Evolutionary conservation across 2,888 invertebrate genomes (phyloP).

Genomic region (Lasioglossum vierecki): DNA sequence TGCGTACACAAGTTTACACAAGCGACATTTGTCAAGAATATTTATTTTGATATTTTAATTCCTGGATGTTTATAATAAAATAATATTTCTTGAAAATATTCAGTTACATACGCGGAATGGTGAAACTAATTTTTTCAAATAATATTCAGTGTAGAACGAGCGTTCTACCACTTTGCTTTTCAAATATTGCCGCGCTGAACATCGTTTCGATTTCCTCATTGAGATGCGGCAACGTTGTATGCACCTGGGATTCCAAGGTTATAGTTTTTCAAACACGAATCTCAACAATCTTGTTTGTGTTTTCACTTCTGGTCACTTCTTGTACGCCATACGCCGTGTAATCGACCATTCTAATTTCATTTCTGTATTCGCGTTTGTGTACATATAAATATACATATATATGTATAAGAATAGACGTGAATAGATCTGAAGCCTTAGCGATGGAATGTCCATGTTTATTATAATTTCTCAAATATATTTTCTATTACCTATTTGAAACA

Average conservation of each 20-base stretch:
- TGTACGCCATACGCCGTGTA: neutral
- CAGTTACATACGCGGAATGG: neutral
- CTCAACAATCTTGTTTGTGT: no score
- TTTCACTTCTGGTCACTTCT: neutral
- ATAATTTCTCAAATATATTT: constrained; percentile 17
- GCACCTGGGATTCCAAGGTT: neutral
- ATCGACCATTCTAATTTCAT: constrained; percentile 21
- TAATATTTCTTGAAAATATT: neutral
- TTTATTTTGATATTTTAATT: neutral
- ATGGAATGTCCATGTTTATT: constrained; percentile 34
- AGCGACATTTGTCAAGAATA: neutral
- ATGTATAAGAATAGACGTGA: constrained; percentile 21
- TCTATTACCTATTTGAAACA: constrained; percentile 21
- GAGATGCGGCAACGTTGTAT: neutral
- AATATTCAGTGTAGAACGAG: neutral
- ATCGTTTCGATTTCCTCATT: neutral
- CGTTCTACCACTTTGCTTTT: neutral
- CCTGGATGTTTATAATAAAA: neutral
- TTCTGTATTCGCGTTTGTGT: constrained; percentile 29
- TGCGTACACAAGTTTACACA: neutral
- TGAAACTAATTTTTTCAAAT: neutral
- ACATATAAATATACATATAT: constrained; percentile 21
- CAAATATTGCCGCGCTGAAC: neutral
- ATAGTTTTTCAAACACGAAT: neutral
- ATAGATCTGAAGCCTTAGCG: constrained; percentile 15